A percentile compares a stretch with the other conserved stretches of the same genome.
Evolutionary conservation across 2,888 invertebrate species (phyloP).

Genomic region (Busseola fusca): DNA sequence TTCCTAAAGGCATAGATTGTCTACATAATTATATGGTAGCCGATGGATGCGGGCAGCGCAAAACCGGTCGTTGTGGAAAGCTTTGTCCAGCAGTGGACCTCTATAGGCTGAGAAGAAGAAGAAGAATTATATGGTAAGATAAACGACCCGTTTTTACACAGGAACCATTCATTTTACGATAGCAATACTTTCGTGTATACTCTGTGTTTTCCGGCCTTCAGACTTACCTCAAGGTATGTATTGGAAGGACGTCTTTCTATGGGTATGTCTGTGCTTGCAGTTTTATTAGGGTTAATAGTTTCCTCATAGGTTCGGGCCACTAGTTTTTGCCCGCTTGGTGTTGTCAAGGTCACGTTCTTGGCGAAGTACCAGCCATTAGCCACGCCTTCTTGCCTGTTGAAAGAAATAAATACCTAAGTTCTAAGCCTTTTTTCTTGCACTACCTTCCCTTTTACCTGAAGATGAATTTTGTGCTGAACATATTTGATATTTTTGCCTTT

Average conservation of each 20-base stretch:
- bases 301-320: constrained; percentile 90
- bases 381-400: constrained; percentile 91
- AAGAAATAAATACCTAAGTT: not conserved
- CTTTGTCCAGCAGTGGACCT: no score
- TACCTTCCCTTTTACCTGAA: not conserved
- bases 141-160: not conserved
- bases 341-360: constrained; percentile 87
- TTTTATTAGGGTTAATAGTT: constrained; percentile 84
- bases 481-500: not conserved
- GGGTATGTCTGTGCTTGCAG: constrained; percentile 78
- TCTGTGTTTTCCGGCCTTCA: not conserved
- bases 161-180: not conserved
- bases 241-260: constrained; percentile 68
- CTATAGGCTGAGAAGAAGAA: no score
- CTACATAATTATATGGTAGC: no score
- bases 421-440: not conserved
- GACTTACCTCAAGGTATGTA: constrained; percentile 55
- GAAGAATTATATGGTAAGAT: no score
- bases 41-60: no score
- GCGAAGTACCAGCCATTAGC: constrained; percentile 89
- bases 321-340: constrained; percentile 79
- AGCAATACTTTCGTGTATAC: not conserved
- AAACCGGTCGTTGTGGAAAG: no score
- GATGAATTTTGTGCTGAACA: not conserved
- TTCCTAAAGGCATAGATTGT: no score